Base-by-base conservation (phyloP, 2,113 vertebrate species). In the Labeo catla region DNA sequence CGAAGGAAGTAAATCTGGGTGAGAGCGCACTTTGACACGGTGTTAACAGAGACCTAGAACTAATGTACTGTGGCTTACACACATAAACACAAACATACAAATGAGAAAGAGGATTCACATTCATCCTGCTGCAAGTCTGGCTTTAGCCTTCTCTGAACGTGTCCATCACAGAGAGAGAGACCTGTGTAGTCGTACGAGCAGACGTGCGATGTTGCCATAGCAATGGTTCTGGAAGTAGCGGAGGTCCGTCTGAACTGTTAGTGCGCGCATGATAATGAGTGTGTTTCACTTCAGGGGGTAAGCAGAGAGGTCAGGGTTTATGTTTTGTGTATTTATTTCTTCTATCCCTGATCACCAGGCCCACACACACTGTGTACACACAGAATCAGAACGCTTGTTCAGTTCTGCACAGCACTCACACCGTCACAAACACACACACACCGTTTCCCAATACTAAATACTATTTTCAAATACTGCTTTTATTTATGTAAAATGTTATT, bases 121-220 rank as follows among this genome's bases (percentile, higher is more conserved):
- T 81, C 61, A 65, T 39, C 61, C 43, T 52, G 45, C 63, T 70
- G 23, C 4, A 34, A 72, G 43, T 52, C 8, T 59, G 49, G 21
- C 68, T 9, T 23, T 52, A 52, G 34, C 54, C 54, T 72, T 13
- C 47, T 81, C 39, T 54, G 43, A 21, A 50, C 19, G 63, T 68
- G 63, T 85, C 76, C 7, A 65, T 87, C 57, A 19, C 36, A 21
- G 81, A 68, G 45, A 74, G 49, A 19, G 78, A 50, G 77, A 66
- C 76, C 50, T 68, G 65, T 80, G 81, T 83, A 59, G 50, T 83
- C 78, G 47, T 82, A 34, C 15, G 77, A 88, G 80, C 50, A 50
- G 63, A 82, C 73, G 70, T 73, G 47, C 36, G 70, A 57, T 76
- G 89, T 90, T 90, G 87, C 86, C 83, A 86, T 90, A 87, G 84